These are phyloP conservation scores for Cichladusa arquata DNA, from an alignment of 2,113 vertebrate genomes.

Conservation along the genomic window DNA sequence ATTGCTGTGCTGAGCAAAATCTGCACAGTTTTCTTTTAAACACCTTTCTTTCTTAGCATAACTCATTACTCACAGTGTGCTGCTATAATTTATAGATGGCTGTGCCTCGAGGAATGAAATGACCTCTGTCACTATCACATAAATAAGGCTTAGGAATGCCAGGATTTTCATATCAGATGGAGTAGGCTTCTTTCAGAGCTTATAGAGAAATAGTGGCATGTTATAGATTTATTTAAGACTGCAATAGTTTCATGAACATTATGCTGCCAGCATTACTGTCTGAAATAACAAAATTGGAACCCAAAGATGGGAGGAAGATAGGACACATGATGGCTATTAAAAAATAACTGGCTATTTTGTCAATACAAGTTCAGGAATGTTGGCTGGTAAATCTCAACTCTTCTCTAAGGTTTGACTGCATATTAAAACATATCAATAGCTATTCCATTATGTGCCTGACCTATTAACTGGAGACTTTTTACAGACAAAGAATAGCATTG, in stretches of 20 bases:
- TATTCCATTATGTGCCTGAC: constrained; percentile 35
- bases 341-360: constrained; percentile 57
- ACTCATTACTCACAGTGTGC: constrained; percentile 50
- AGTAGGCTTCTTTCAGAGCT: constrained; percentile 36
- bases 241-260: constrained; percentile 28
- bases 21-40: constrained; percentile 37
- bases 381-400: constrained; percentile 54
- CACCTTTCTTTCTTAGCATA: constrained; percentile 50
- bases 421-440: constrained; percentile 58
- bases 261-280: constrained; percentile 28
- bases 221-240: constrained; percentile 67
- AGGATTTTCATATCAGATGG: constrained; percentile 59
- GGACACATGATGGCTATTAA: constrained; percentile 42
- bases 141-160: constrained; percentile 57
- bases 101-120: constrained; percentile 50
- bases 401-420: constrained; percentile 28
- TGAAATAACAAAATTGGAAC: constrained; percentile 31
- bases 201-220: background rate
- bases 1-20: constrained; percentile 50
- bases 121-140: constrained; percentile 61
- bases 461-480: background rate
- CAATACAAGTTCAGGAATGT: constrained; percentile 66
- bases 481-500: background rate
- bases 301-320: background rate
- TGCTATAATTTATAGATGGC: constrained; percentile 66